Percentiles rank a stretch among this genome's conserved stretches.
Evolutionary conservation across 2,888 invertebrate genomes (phyloP).

Genomic region (Latrodectus hesperus): DNA sequence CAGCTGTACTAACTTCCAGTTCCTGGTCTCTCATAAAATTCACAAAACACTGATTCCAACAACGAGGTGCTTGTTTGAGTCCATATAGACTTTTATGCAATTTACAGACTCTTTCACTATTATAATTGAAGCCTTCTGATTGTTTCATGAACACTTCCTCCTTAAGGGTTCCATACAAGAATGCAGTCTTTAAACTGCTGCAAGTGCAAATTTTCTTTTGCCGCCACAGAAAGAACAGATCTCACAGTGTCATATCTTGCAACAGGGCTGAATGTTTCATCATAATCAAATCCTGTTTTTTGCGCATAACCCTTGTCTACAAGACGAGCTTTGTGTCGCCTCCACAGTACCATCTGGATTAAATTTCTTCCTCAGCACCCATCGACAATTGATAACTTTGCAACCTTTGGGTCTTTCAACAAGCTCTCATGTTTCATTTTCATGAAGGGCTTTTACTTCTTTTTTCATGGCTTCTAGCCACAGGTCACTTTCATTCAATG

Average conservation of each 20-base stretch:
- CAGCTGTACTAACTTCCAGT: too few relatives aligned
- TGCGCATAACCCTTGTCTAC: conserved; percentile 68
- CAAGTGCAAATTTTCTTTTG: conserved; percentile 29
- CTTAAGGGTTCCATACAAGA: conserved; percentile 66
- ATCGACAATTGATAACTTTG: too few relatives aligned
- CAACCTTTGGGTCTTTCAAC: too few relatives aligned
- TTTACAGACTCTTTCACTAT: conserved; percentile 54
- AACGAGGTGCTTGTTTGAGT: conserved; percentile 71
- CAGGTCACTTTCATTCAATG: too few relatives aligned
- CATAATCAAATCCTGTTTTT: conserved; percentile 68
- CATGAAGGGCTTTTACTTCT: too few relatives aligned
- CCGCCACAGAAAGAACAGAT: conserved; percentile 59
- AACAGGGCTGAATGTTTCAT: conserved; percentile 70
- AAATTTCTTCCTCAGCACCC: too few relatives aligned
- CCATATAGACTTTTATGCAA: conserved; percentile 70
- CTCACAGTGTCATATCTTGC: conserved; percentile 56
- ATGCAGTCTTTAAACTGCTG: conserved; percentile 69
- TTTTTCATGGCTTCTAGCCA: too few relatives aligned
- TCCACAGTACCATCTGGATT: conserved; percentile 1
- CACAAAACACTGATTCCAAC: conserved; percentile 70
- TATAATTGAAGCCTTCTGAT: conserved; percentile 68
- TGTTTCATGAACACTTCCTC: conserved; percentile 69
- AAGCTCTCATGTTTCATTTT: too few relatives aligned
- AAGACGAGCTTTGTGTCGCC: conserved; percentile 71
- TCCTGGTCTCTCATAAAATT: too few relatives aligned